Conservation (phyloP, 2,797 vertebrate genomes). For the Acomys russatus region DNA sequence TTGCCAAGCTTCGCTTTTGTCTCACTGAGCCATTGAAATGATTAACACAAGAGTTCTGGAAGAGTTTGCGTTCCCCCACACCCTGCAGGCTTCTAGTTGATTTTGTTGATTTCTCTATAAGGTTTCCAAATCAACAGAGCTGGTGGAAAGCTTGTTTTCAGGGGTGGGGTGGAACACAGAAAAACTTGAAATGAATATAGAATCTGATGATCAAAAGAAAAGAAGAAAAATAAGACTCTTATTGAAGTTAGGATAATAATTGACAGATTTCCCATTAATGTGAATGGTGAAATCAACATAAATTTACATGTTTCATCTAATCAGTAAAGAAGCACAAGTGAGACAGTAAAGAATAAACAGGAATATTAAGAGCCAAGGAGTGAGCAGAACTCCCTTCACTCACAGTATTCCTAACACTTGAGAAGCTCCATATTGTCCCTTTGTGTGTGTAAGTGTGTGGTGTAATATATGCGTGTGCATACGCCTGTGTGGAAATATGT, state of each 20-base stretch:
- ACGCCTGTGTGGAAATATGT: not conserved
- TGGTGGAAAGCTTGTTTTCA: not conserved
- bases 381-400: not conserved
- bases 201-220: constrained; percentile 49
- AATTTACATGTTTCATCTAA: constrained; percentile 86
- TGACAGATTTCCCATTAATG: constrained; percentile 74
- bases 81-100: not conserved
- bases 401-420: constrained; percentile 10
- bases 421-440: not conserved
- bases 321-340: constrained; percentile 75
- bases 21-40: constrained; percentile 15
- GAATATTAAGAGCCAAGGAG: constrained; percentile 64
- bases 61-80: not conserved
- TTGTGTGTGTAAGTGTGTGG: not conserved
- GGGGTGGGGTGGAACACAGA: rapidly evolving
- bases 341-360: constrained; percentile 57
- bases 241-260: constrained; percentile 52
- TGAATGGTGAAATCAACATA: constrained; percentile 83
- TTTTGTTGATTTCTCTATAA: constrained; percentile 12
- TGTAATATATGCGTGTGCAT: not conserved
- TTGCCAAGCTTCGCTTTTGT: constrained; percentile 2
- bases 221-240: constrained; percentile 75
- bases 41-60: constrained; percentile 43
- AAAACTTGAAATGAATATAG: constrained; percentile 12
- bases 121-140: not conserved